Evolutionary conservation across 2,888 invertebrate genomes (phyloP), one percentile per base, ranked within the genome.

Genomic region (Stictocephala bisonia): DNA sequence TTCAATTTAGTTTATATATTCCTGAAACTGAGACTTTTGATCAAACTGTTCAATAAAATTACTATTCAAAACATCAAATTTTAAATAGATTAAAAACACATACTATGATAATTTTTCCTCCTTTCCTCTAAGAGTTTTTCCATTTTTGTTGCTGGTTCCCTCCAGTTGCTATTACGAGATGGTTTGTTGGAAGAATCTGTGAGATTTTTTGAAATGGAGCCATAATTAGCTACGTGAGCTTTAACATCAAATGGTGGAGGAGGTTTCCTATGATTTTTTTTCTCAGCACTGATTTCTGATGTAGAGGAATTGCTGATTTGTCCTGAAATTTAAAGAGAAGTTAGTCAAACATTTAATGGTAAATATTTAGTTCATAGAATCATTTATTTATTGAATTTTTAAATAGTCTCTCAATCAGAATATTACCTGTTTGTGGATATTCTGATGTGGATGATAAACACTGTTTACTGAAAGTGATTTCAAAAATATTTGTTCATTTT

Each of bases 141-240:
- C 0, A 87, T 86, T 73, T 83, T 77, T 0, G 87, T 87, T 27
- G 85, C 83, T 4, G 85, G 83, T 13, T 85, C 81, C 72, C 84
- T 83, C 87, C 87, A 87, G 76, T 85, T 83, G n/a, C n/a, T 56
- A 41, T 31, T 72, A 7, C 31, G 2, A 11, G 27, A 60, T 7
- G 15, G 29, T 20, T 40, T 56, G 1, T 35, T 60, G 6, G 35
- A 31, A 15, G 18, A 56, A 60, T 60, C 15, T 22, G 2, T 24
- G 40, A 18, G 18, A 22, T 13, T 4, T 22, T 60, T 40, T 18
- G 40, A 2, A 40, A 22, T 20, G n/a, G n/a, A 18, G n/a, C 44
- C 15, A 15, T 15, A 44, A 15, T 6, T n/a, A 15, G 4, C 11
- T 11, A 35, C 11, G n/a, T 24, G 15, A 15, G 4, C 29, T 1